phyloP scores from a whole-genome alignment of 2,113 vertebrate species.

The Vanacampus margaritifer region DNA sequence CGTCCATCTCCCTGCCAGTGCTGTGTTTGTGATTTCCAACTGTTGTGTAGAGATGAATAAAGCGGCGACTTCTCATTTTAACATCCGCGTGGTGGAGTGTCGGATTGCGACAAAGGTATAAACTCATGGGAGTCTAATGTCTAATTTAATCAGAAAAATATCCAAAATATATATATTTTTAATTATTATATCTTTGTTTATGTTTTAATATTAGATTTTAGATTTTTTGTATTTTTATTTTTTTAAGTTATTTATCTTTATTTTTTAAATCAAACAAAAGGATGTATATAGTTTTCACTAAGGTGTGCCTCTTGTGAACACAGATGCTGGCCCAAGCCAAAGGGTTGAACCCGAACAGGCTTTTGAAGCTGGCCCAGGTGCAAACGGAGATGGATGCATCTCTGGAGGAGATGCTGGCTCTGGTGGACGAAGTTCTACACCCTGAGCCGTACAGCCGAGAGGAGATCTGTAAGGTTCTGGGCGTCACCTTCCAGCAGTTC shows the following conservation, averaged over 20 bases:
- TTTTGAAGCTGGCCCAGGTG: slow-evolving; percentile 80
- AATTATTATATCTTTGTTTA: too few species aligned
- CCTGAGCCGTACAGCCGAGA: slow-evolving; percentile 84
- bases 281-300: too few species aligned
- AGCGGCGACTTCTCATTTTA: slow-evolving; percentile 92
- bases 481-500: slow-evolving; percentile 79
- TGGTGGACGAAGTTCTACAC: slow-evolving; percentile 84
- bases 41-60: slow-evolving; percentile 97
- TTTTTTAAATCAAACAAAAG: neutral
- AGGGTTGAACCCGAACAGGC: slow-evolving; percentile 67
- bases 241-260: too few species aligned
- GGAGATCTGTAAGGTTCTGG: slow-evolving; percentile 85
- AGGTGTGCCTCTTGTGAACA: slow-evolving; percentile 10
- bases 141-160: neutral
- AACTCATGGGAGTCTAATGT: neutral
- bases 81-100: slow-evolving; percentile 88
- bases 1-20: slow-evolving; percentile 84
- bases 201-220: too few species aligned
- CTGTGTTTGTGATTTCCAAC: slow-evolving; percentile 93
- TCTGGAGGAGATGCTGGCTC: slow-evolving; percentile 84
- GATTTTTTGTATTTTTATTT: too few species aligned
- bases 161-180: neutral
- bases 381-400: slow-evolving; percentile 76
- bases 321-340: slow-evolving; percentile 65
- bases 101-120: slow-evolving; percentile 91